Evolutionary conservation across 2,113 vertebrate species (phyloP), one percentile per base, ranked within the genome.

Genomic region (Pimephales promelas): DNA sequence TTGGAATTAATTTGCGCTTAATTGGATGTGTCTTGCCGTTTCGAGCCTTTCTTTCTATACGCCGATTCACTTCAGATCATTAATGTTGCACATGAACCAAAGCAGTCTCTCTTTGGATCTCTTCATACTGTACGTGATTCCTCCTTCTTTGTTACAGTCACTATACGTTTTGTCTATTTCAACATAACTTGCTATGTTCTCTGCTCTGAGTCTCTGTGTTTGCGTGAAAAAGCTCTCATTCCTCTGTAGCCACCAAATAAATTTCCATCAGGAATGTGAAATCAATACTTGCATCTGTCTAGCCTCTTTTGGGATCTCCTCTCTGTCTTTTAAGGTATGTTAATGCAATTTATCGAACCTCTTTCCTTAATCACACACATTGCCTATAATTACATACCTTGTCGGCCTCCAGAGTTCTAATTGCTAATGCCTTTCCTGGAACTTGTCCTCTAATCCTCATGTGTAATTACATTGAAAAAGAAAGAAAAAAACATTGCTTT

Each of bases 311-410:
- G 87, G 89, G 87, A 85, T 92, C 87, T 91, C 88, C 87, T 90
- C 89, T 90, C 88, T 90, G 91, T 92, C 91, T 92, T 92, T 91
- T 89, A 94, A 94, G 93, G 93, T 93, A 93, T 93, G 94, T 93
- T 94, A 94, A 94, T 94, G 92, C 93, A 93, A 95, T 95, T 93
- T 94, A 95, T 93, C 90, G 93, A 93, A 91, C 93, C 93, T 94
- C 90, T 95, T 93, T 93, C 90, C 91, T 93, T 95, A 95, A 94
- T 95, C 93, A 94, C 91, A 87, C 90, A 91, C 93, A 93, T 93
- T 92, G 91, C 91, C 91, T 90, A 90, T 93, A 93, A 94, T 95
- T 94, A 93, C 90, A 91, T 91, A 93, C 92, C 90, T 93, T 92
- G 93, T 92, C 89, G 74, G 90, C 89, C 79, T 87, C 87, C 62